A percentile compares a stretch with the other conserved stretches of the same genome.
Evolutionary conservation across 2,113 vertebrate species (phyloP).

Genomic region (Pterophyllum scalare): DNA sequence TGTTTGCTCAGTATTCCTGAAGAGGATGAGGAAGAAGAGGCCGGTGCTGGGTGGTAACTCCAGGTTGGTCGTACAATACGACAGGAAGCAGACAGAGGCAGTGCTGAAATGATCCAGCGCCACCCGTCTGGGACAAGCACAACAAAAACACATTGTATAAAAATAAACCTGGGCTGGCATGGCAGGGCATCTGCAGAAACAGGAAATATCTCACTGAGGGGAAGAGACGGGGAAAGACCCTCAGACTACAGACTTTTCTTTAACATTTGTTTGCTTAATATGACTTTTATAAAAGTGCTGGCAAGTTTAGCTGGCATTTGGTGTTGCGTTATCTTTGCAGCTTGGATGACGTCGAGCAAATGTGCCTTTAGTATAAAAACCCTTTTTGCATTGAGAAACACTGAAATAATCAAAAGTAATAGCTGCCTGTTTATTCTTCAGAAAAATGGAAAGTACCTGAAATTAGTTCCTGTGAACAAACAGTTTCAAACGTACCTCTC

Average conservation of each 20-base stretch:
- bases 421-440: neutral
- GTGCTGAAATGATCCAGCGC: slow-evolving; percentile 65
- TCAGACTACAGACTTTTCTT: neutral
- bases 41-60: slow-evolving; percentile 38
- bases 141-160: slow-evolving; percentile 67
- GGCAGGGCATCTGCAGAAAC: slow-evolving; percentile 53
- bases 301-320: neutral
- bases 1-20: slow-evolving; percentile 29
- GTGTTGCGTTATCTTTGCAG: neutral
- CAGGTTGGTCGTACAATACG: slow-evolving; percentile 56
- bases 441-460: neutral
- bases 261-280: neutral
- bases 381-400: neutral
- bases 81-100: slow-evolving; percentile 71
- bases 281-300: neutral
- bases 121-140: slow-evolving; percentile 71
- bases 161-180: slow-evolving; percentile 62
- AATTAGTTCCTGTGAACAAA: neutral
- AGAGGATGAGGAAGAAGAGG: slow-evolving; percentile 54
- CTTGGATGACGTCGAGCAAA: neutral
- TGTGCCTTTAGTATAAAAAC: neutral
- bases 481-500: neutral
- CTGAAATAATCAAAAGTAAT: neutral
- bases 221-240: slow-evolving; percentile 31
- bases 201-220: slow-evolving; percentile 57